Evolutionary conservation across 2,113 vertebrate genomes (phyloP).

Genomic region (Paratilapia polleni): DNA sequence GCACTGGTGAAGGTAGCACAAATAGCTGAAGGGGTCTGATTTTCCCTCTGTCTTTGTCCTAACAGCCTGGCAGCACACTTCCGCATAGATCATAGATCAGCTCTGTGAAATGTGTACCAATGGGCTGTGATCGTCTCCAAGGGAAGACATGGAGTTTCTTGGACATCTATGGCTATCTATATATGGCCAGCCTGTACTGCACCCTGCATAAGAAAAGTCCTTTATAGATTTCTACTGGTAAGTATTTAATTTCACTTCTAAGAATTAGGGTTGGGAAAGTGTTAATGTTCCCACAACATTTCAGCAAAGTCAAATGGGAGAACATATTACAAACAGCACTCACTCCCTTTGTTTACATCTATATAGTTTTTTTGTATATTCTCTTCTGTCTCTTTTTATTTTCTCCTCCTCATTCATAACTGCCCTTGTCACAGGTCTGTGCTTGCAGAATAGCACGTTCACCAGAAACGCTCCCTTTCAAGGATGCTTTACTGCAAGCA

Average conservation of each 20-base stretch:
- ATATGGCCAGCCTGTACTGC: neutral
- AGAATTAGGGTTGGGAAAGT: neutral
- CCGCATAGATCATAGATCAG: constrained; percentile 38
- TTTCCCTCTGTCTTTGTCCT: constrained; percentile 21
- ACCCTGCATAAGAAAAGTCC: neutral
- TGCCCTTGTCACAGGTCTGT: too few species aligned
- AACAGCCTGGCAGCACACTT: constrained; percentile 4
- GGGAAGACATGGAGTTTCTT: constrained; percentile 7
- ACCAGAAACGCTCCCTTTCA: too few species aligned
- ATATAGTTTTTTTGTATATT: neutral
- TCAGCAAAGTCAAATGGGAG: neutral
- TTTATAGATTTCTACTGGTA: neutral
- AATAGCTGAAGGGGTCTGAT: constrained; percentile 39
- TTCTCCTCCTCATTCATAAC: neutral
- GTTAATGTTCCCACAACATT: neutral
- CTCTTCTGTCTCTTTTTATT: neutral
- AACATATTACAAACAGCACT: neutral
- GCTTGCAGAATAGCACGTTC: too few species aligned
- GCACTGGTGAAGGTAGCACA: constrained; percentile 28
- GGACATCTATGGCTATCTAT: constrained; percentile 9
- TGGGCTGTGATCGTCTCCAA: constrained; percentile 20
- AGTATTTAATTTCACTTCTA: neutral
- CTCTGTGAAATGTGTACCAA: constrained; percentile 54
- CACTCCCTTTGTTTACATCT: too few species aligned
- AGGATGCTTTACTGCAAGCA: too few species aligned